Conservation (phyloP, 37 sponge, comb jelly and placozoan species). For the Hormiphora californensis region DNA sequence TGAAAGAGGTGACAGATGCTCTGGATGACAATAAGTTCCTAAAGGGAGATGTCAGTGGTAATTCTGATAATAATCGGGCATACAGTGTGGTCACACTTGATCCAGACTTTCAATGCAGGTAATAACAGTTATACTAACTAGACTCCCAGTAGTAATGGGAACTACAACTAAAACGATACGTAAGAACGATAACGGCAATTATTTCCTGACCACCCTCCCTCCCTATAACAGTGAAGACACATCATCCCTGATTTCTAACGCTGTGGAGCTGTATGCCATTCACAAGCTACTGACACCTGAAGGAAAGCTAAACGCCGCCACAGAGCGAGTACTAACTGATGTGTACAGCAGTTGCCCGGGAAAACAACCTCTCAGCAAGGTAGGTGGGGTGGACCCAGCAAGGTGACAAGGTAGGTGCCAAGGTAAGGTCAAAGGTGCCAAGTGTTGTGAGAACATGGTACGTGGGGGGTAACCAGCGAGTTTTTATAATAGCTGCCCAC, state of each 20-base stretch:
- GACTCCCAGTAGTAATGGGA: too few relatives aligned
- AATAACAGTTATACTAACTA: too few relatives aligned
- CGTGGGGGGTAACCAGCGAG: too few relatives aligned
- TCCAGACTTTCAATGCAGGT: conserved; percentile 13
- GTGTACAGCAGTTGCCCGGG: neutral
- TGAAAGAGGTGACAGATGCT: conserved; percentile 8
- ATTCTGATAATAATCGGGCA: neutral
- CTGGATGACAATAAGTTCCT: conserved; percentile 46
- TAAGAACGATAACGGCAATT: too few relatives aligned
- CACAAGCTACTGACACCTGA: conserved; percentile 13
- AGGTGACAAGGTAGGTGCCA: too few relatives aligned
- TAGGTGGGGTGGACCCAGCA: too few relatives aligned
- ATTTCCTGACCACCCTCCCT: too few relatives aligned
- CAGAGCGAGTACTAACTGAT: neutral
- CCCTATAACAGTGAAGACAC: conserved; percentile 30
- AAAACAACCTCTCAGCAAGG: conserved; percentile 14
- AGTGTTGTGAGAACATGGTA: too few relatives aligned
- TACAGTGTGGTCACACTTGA: conserved; percentile 21
- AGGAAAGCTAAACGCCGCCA: neutral
- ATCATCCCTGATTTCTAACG: conserved; percentile 7
- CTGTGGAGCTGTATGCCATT: conserved; percentile 12
- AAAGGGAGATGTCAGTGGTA: conserved; percentile 33
- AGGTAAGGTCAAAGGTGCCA: too few relatives aligned
- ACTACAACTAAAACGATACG: too few relatives aligned
- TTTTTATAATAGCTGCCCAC: too few relatives aligned